Percentiles rank a stretch among this genome's conserved stretches.
Conservation (phyloP, 1,140 invertebrate genomes). For the Saccostrea glomerata region DNA sequence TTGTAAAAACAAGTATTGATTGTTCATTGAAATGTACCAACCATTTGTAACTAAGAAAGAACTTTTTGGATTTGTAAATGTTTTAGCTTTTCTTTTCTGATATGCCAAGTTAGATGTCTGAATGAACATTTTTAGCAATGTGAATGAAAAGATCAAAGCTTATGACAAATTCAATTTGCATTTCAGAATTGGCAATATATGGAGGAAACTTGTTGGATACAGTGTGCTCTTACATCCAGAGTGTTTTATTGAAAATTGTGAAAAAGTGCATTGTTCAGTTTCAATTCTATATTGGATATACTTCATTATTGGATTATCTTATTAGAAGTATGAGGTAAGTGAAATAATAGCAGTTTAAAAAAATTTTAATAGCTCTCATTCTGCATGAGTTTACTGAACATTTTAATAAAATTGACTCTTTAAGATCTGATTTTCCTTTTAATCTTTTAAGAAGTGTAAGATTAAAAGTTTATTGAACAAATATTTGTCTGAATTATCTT, state of each 20-base stretch:
- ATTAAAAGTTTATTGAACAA: not conserved
- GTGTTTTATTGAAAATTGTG: not conserved
- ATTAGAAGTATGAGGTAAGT: not conserved
- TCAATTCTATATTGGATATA: constrained; percentile 8
- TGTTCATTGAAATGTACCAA: too few relatives aligned
- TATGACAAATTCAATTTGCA: not conserved
- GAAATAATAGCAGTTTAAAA: not conserved
- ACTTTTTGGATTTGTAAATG: too few relatives aligned
- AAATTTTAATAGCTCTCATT: too few relatives aligned
- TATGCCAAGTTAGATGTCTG: too few relatives aligned
- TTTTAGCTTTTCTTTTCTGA: too few relatives aligned
- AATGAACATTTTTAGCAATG: not conserved
- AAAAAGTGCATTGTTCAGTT: constrained; percentile 7
- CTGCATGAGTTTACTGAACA: too few relatives aligned
- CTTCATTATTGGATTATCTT: constrained; percentile 11
- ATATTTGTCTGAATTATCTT: not conserved
- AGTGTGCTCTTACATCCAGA: not conserved
- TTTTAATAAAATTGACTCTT: too few relatives aligned
- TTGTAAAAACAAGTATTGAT: too few relatives aligned
- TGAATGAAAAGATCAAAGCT: not conserved
- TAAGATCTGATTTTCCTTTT: too few relatives aligned
- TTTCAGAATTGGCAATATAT: not conserved
- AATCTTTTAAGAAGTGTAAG: not conserved
- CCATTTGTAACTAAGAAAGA: too few relatives aligned
- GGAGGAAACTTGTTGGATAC: not conserved